Evolutionary conservation across 2,113 vertebrate genomes (phyloP), one percentile per base, ranked within the genome.

Genomic region (Leptobrachium leishanense): DNA sequence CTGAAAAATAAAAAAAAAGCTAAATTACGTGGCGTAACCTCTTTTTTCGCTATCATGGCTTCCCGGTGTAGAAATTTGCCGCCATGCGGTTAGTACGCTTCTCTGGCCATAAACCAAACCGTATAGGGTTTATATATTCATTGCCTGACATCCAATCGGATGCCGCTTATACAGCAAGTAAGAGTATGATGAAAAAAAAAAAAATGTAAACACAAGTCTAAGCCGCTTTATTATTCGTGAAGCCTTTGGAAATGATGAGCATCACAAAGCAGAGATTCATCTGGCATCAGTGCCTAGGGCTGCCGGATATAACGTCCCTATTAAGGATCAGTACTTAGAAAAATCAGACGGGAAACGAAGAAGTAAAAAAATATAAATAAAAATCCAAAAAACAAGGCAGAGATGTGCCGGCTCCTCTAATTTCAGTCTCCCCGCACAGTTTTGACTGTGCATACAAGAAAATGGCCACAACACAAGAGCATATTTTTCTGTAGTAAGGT

Each of bases 401-500:
- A 44, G 64, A 68, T 80, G n/a, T 46, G 11, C 64, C 40, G 15
- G 62, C 46, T 73, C 41, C 77, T 73, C 70, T 20, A 5, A 73
- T 79, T 73, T 66, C 77, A 79, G 12, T 43, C 44, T 39, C 77
- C 73, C 77, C 67, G 63, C 46, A 73, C 46, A 68, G 63, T 74
- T 79, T 43, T 57, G 70, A 68, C 70, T 67, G 59, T 41, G 69
- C 63, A 31, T 66, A 11, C 20, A 42, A 68, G 70, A 72, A 81
- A 68, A 81, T 68, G 64, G 71, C 78, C 72, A 74, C 78, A 80
- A 65, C 44, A 74, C 54, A 31, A 72, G 50, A 43, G 44, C 71
- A 81, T 68, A 8, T 68, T 68, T 74, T 62, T 46, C 42, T 80
- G 68, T n/a, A 13, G 40, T 68, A 74, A 81, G 78, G 78, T 81